A percentile compares a stretch with the other conserved stretches of the same genome.
Conservation (phyloP, 1,140 invertebrate genomes). For the Ooceraea biroi region DNA sequence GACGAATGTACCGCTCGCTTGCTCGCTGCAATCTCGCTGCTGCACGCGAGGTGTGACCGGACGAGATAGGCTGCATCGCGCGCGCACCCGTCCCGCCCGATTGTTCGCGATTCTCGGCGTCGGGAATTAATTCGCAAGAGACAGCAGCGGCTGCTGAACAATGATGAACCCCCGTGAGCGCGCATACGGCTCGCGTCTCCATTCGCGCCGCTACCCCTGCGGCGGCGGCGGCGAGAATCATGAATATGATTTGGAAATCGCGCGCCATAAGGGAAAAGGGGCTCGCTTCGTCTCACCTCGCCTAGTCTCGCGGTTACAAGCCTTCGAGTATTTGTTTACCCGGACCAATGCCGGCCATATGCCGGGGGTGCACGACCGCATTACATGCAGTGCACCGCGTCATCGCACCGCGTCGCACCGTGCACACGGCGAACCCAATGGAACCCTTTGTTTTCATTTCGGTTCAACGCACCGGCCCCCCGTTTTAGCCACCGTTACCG, state of each 20-base stretch:
- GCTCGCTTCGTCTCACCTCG: constrained; percentile 33
- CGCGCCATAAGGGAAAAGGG: constrained; percentile 73
- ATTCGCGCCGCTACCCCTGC: too few relatives aligned
- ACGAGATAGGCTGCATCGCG: constrained; percentile 73
- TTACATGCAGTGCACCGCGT: constrained; percentile 66
- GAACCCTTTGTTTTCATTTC: constrained; percentile 80
- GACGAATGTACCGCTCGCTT: neutral
- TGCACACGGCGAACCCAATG: constrained; percentile 69
- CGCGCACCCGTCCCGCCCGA: constrained; percentile 56
- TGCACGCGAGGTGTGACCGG: constrained; percentile 76
- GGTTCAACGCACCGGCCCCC: constrained; percentile 71
- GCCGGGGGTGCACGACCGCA: constrained; percentile 66
- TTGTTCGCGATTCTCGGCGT: constrained; percentile 71
- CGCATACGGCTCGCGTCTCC: neutral
- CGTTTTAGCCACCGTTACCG: constrained; percentile 41
- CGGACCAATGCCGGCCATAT: constrained; percentile 73
- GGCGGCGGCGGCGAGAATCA: constrained; percentile 62
- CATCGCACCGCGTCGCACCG: constrained; percentile 62
- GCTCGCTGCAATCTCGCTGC: constrained; percentile 74
- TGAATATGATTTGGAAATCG: constrained; percentile 77
- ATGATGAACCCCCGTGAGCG: constrained; percentile 27
- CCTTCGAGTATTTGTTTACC: constrained; percentile 72
- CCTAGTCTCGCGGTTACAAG: constrained; percentile 57
- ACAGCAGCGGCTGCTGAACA: constrained; percentile 47
- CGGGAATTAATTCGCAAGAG: constrained; percentile 73